A percentile compares a stretch with the other conserved stretches of the same genome.
These are phyloP conservation scores for Helicolenus hilgendorfi DNA, from an alignment of 2,797 vertebrate genomes.

Conservation along the genomic window DNA sequence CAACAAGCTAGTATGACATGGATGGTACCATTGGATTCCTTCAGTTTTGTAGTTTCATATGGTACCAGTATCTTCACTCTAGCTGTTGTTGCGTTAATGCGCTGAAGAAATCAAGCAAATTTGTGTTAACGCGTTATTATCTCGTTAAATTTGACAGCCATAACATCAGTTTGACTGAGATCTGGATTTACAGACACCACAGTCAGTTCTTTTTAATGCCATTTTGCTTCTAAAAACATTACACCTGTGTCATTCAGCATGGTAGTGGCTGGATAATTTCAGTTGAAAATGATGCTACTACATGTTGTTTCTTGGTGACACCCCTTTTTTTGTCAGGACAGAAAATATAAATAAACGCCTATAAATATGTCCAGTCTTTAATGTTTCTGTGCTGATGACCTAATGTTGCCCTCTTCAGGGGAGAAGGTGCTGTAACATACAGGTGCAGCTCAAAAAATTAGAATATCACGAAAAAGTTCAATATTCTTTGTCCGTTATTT, in stretches of 20 bases:
- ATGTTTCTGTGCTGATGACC: conserved; percentile 8
- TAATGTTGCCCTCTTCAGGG: conserved; percentile 40
- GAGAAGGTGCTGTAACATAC: neutral
- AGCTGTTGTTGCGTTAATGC: no score
- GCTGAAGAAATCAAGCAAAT: no score
- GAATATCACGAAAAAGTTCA: no score
- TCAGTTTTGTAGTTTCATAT: no score
- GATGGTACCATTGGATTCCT: no score
- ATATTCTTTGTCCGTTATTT: no score
- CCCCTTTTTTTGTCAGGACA: neutral
- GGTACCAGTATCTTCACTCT: no score
- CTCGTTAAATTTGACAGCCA: neutral
- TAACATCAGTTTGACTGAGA: neutral
- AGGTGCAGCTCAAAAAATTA: no score
- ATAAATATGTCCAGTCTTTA: conserved; percentile 14
- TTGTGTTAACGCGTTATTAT: no score
- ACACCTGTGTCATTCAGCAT: neutral
- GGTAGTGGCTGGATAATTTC: neutral
- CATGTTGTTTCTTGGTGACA: neutral
- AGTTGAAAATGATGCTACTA: neutral
- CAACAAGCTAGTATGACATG: no score
- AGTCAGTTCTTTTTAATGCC: neutral
- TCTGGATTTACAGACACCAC: neutral
- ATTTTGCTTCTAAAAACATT: neutral
- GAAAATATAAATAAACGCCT: neutral